Base-by-base conservation (phyloP, 1,140 invertebrate species). In the Heterodera schachtii region DNA sequence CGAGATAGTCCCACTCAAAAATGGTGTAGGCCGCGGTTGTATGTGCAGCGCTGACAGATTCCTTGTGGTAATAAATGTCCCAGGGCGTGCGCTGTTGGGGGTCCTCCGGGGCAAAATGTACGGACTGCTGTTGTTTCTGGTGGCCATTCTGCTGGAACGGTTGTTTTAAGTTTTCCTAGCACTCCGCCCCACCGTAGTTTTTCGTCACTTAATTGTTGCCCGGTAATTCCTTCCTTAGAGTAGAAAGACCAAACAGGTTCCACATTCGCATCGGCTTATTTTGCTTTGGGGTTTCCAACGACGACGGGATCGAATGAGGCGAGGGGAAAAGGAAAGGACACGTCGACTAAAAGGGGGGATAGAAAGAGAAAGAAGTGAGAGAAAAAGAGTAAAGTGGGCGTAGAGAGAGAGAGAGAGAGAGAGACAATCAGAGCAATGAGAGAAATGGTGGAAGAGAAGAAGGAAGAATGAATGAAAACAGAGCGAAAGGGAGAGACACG, bases 81-180 rank as follows among this genome's bases (percentile, higher is more conserved):
- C 57, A 19, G 57, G 57, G 57, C 57, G 57, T 64, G 16, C 57
- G 57, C 16, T 64, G 57, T 64, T 64, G 57, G 57, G 11, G 57
- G 57, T 64, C 57, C 57, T 64, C 57, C 57, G 57, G 16, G 57
- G 57, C 57, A 64, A 64, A 64, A 64, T 64, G 57, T 64, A 64
- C 57, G 57, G 57, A n/a, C 57, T 64, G 16, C 16, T 64, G 57
- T 64, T 64, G 57, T 64, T 64, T 64, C 57, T 64, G 57, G 57
- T 64, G 57, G 57, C 57, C 57, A 64, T 64, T 64, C 57, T 64
- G 57, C 5, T 64, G 57, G 16, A 64, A 13, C 57, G 57, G 57
- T 64, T 19, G 57, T 64, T 64, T 19, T 19, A 64, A 64, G 57
- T 19, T 64, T 19, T 13, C 57, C 4, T 4, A 60, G 57, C 57